A percentile compares a stretch with the other conserved stretches of the same genome.
Evolutionary conservation across 2,888 invertebrate species (phyloP).

Genomic region (Drosophila lacicola): DNA sequence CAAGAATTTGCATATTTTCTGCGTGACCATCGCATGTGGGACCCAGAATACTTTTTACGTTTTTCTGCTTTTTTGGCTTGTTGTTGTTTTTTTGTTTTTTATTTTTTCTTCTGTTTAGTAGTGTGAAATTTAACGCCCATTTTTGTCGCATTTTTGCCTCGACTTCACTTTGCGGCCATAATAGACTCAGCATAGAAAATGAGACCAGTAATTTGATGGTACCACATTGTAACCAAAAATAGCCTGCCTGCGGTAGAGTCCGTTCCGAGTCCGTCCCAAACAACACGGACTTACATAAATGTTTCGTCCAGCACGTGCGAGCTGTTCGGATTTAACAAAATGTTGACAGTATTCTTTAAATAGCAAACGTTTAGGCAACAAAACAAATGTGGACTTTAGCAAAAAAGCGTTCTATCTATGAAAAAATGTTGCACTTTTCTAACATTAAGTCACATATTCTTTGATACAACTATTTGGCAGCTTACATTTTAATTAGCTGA

Average conservation of each 20-base stretch:
- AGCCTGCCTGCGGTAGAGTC: conserved; percentile 61
- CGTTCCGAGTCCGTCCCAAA: not conserved
- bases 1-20: conserved; percentile 76
- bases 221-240: conserved; percentile 73
- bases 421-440: not conserved
- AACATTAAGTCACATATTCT: not conserved
- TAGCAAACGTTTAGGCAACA: conserved; percentile 16
- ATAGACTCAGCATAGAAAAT: conserved; percentile 78
- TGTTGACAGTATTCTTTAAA: conserved; percentile 16
- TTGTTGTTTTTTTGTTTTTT: not conserved
- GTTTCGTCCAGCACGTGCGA: conserved; percentile 12
- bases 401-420: not conserved
- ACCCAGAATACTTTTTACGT: conserved; percentile 32
- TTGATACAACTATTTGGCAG: not conserved
- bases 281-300: not conserved
- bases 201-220: conserved; percentile 76
- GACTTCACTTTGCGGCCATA: conserved; percentile 60
- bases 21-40: conserved; percentile 70
- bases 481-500: no score
- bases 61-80: conserved; percentile 4
- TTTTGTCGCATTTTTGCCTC: conserved; percentile 74
- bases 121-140: conserved; percentile 75
- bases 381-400: not conserved
- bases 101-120: conserved; percentile 31
- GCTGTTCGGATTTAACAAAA: conserved; percentile 22